Evolutionary conservation across 2,888 invertebrate genomes (phyloP).

Genomic region (Taphrorychus bicolor): DNA sequence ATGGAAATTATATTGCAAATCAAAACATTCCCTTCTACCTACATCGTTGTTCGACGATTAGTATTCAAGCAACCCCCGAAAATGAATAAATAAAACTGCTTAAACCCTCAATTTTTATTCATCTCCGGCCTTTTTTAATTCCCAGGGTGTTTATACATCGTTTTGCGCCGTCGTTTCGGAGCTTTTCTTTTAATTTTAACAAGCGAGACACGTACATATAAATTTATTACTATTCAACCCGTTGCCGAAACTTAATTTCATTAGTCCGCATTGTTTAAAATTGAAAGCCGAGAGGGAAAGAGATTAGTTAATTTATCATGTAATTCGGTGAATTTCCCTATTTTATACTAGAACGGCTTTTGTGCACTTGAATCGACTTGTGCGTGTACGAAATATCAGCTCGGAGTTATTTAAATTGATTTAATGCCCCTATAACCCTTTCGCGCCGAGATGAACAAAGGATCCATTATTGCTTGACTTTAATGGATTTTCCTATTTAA

Average conservation of each 20-base stretch:
- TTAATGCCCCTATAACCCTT: slow-evolving; percentile 50
- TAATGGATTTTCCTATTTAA: background rate
- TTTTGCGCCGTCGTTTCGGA: slow-evolving; percentile 44
- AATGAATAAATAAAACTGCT: slow-evolving; percentile 31
- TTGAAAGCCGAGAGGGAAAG: slow-evolving; percentile 56
- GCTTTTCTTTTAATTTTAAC: slow-evolving; percentile 52
- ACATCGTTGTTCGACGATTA: slow-evolving; percentile 14
- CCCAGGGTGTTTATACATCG: slow-evolving; percentile 51
- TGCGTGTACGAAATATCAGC: slow-evolving; percentile 54
- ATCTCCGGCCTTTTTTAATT: slow-evolving; percentile 43
- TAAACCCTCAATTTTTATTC: slow-evolving; percentile 40
- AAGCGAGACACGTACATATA: slow-evolving; percentile 56
- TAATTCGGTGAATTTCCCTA: slow-evolving; percentile 56
- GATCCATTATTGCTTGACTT: slow-evolving; percentile 10
- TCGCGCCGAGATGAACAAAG: slow-evolving; percentile 40
- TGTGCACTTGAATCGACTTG: slow-evolving; percentile 52
- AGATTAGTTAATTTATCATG: slow-evolving; percentile 61
- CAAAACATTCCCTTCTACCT: background rate
- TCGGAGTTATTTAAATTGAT: slow-evolving; percentile 51
- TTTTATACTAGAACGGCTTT: slow-evolving; percentile 53
- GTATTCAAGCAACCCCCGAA: slow-evolving; percentile 23
- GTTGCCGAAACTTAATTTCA: slow-evolving; percentile 61
- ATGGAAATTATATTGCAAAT: too few relatives aligned
- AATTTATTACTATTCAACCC: slow-evolving; percentile 60
- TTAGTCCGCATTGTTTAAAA: slow-evolving; percentile 61